These are phyloP conservation scores for Adelosebastes latens DNA, from an alignment of 2,797 vertebrate genomes.

Conservation along the genomic window DNA sequence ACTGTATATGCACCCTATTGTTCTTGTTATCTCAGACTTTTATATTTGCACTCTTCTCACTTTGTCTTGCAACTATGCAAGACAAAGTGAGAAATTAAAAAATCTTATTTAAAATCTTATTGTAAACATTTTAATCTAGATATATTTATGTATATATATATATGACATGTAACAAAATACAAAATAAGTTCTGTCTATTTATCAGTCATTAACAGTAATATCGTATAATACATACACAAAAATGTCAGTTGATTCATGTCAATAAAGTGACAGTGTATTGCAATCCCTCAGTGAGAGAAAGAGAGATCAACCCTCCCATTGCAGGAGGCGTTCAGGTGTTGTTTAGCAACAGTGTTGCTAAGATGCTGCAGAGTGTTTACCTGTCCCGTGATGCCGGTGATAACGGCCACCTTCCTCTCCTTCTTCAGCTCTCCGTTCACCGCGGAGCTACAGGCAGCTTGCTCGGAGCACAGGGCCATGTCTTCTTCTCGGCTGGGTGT, in stretches of 20 bases:
- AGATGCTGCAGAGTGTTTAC: slow-evolving; percentile 60
- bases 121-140: slow-evolving; percentile 93
- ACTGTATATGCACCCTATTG: background rate
- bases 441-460: background rate
- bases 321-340: background rate
- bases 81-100: slow-evolving; percentile 60
- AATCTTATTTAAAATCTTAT: slow-evolving; percentile 75
- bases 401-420: slow-evolving; percentile 78
- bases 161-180: slow-evolving; percentile 93
- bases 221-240: slow-evolving; percentile 83
- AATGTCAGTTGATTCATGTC: slow-evolving; percentile 73
- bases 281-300: slow-evolving; percentile 59
- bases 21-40: background rate
- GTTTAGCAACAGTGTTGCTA: background rate
- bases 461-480: slow-evolving; percentile 73
- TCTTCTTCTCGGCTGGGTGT: background rate
- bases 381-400: slow-evolving; percentile 88
- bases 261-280: slow-evolving; percentile 82
- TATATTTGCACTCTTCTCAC: background rate
- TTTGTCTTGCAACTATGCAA: background rate
- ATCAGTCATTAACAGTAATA: slow-evolving; percentile 86
- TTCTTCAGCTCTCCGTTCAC: slow-evolving; percentile 42
- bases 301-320: slow-evolving; percentile 30
- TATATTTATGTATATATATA: slow-evolving; percentile 89
- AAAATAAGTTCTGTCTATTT: slow-evolving; percentile 93